Percentiles rank a stretch among this genome's conserved stretches.
Evolutionary conservation across 2,888 invertebrate genomes (phyloP).

Genomic region (Elaeidobius kamerunicus): DNA sequence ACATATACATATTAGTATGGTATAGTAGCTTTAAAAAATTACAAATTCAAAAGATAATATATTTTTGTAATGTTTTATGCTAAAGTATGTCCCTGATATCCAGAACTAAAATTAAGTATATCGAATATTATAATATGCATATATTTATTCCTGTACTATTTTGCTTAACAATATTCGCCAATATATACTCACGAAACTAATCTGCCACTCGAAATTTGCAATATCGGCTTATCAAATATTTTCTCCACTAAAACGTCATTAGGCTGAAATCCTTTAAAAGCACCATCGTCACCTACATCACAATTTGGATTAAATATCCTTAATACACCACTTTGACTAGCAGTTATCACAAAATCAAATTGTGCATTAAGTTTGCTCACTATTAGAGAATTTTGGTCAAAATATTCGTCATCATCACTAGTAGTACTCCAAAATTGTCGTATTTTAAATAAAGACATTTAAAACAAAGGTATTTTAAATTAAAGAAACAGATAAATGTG

Average conservation of each 20-base stretch:
- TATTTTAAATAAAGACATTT: constrained; percentile 91
- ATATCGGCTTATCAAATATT: constrained; percentile 67
- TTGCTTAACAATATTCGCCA: no score
- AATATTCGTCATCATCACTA: constrained; percentile 60
- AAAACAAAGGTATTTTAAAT: neutral
- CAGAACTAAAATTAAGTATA: no score
- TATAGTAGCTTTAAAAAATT: no score
- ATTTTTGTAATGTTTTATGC: no score
- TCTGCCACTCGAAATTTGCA: constrained; percentile 80
- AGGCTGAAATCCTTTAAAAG: constrained; percentile 52
- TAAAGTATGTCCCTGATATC: no score
- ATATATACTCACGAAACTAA: constrained; percentile 72
- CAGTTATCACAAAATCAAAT: constrained; percentile 75
- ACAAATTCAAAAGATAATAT: constrained; percentile 2
- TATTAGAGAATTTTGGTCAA: constrained; percentile 53
- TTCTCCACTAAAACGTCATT: constrained; percentile 75
- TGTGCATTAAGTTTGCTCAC: constrained; percentile 55
- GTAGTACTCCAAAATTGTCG: constrained; percentile 85
- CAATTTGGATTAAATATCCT: constrained; percentile 68
- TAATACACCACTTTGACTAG: constrained; percentile 76
- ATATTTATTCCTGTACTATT: no score
- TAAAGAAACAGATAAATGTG: neutral
- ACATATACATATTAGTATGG: no score
- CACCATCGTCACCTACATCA: constrained; percentile 45
- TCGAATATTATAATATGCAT: no score